These are phyloP conservation scores for Drosophila nannoptera DNA, from an alignment of 1,140 invertebrate species.

Conservation along the genomic window DNA sequence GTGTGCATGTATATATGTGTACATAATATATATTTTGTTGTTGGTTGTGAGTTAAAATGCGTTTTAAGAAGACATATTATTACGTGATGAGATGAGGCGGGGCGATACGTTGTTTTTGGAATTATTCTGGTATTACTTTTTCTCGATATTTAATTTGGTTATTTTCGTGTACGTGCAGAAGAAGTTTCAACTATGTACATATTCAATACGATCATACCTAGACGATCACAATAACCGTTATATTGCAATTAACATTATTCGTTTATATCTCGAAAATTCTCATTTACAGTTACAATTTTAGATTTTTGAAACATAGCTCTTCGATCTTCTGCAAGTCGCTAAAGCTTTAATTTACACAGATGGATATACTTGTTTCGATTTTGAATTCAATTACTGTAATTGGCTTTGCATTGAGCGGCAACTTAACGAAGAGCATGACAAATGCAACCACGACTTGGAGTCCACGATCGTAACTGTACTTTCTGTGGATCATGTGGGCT, in stretches of 20 bases:
- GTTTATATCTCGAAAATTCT: neutral
- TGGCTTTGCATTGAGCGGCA: conserved; percentile 18
- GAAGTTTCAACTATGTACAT: neutral
- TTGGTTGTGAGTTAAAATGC: conserved; percentile 65
- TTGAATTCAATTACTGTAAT: conserved; percentile 8
- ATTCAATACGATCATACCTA: neutral
- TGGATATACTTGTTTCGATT: conserved; percentile 3
- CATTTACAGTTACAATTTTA: neutral
- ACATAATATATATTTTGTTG: conserved; percentile 38
- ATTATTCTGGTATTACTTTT: conserved; percentile 11
- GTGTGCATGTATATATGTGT: conserved; percentile 27
- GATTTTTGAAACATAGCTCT: neutral
- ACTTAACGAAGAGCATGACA: conserved; percentile 49
- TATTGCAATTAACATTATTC: neutral
- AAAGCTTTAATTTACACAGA: conserved; percentile 6
- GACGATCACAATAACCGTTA: no score
- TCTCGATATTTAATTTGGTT: conserved; percentile 21
- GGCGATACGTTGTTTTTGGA: conserved; percentile 60
- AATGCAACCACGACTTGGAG: conserved; percentile 12
- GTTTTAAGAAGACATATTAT: conserved; percentile 68
- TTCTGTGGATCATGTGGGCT: conserved; percentile 32
- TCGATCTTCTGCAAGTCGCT: conserved; percentile 14
- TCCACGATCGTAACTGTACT: conserved; percentile 36
- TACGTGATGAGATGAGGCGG: conserved; percentile 77
- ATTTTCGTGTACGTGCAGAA: conserved; percentile 16